Conservation (phyloP, 2,113 vertebrate genomes). For the Epinephelus fuscoguttatus region DNA sequence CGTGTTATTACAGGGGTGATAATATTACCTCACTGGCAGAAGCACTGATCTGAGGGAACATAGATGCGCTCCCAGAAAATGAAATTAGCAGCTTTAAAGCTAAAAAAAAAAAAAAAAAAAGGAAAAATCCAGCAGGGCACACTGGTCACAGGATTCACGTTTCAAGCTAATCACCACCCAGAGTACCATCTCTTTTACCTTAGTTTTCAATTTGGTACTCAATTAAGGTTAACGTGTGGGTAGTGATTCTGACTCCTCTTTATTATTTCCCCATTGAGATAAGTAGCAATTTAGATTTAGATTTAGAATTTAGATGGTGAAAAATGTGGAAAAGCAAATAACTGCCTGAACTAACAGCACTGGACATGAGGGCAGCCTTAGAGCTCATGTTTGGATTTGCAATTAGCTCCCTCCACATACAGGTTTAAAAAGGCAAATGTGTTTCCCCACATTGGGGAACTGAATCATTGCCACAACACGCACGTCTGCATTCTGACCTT, state of each 20-base stretch:
- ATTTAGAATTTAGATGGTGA: conserved; percentile 9
- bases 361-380: conserved; percentile 26
- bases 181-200: neutral
- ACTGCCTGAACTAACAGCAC: conserved; percentile 7
- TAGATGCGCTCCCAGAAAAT: too few relatives aligned
- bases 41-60: too few relatives aligned
- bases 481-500: conserved; percentile 61
- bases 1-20: too few relatives aligned
- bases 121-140: too few relatives aligned
- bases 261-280: conserved; percentile 16
- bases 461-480: conserved; percentile 48
- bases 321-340: neutral
- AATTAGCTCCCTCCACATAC: conserved; percentile 50
- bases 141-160: neutral
- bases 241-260: conserved; percentile 16
- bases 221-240: neutral
- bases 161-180: neutral
- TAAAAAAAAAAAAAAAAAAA: too few relatives aligned
- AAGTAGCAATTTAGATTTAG: conserved; percentile 18
- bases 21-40: too few relatives aligned
- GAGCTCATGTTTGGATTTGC: conserved; percentile 60
- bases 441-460: conserved; percentile 50
- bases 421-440: conserved; percentile 61
- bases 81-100: too few relatives aligned
- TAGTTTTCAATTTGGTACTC: neutral